Base-by-base conservation (phyloP, 2,888 invertebrate genomes). In the Cataglyphis livida region DNA sequence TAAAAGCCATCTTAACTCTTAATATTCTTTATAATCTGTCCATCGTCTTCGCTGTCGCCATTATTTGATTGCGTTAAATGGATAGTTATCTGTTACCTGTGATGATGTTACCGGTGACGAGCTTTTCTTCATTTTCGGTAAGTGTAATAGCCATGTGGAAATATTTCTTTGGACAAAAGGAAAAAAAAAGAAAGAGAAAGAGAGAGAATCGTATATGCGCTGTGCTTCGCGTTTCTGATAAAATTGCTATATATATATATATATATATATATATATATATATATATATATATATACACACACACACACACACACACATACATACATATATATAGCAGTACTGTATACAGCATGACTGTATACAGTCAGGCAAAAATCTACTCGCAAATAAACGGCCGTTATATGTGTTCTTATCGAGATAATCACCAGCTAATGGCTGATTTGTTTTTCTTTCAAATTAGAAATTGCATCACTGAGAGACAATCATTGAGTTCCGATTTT, bases 91-190 rank as follows among this genome's bases (percentile, higher is more conserved):
- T 88, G 86, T 75, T 75, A 89, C 87, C 88, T 87, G 25, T 25
- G 25, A 25, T 25, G 25, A 25, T 25, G 25, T 25, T 25, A 25
- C 25, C 88, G 28, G 28, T 25, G 85, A 73, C 86, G 74, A 64
- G 5, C 83, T 59, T 59, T 83, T 57, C 81, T 83, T 70, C 65
- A 82, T 70, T 84, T 44, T 91, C 88, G 90, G 89, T 93, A 92
- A 93, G 92, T 92, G 91, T 93, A 92, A 93, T 90, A 91, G 90
- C 90, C 89, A 89, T 90, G 90, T 90, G 90, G 91, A 92, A 92
- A 93, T 93, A 93, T 89, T 90, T 90, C 89, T 92, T 91, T 88
- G 91, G 87, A 89, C 88, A 87, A 88, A 86, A 87, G 86, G n/a
- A 2, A 7, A 48, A 5, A 48, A 12, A 44, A 15, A 44, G 44